phyloP scores from a whole-genome alignment of 1,140 invertebrate species.

The Tachypleus tridentatus region DNA sequence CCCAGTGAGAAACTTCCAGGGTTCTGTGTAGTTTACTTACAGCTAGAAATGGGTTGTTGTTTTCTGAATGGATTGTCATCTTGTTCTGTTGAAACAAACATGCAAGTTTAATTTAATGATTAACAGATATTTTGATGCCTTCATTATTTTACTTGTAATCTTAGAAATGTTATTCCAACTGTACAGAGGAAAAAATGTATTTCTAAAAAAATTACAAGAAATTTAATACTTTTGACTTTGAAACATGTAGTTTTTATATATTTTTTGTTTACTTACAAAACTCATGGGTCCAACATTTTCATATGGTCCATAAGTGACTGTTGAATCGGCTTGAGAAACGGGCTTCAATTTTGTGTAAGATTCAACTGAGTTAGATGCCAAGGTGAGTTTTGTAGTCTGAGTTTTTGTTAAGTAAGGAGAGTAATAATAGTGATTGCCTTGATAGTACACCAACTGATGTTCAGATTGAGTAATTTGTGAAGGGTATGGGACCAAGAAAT shows the following conservation, averaged over 20 bases:
- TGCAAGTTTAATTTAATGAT: constrained; percentile 1
- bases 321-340: constrained; percentile 57
- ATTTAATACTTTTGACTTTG: not conserved
- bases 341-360: constrained; percentile 74
- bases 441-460: constrained; percentile 79
- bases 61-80: constrained; percentile 83
- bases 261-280: constrained; percentile 30
- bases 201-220: not conserved
- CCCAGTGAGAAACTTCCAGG: constrained; percentile 98
- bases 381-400: constrained; percentile 66
- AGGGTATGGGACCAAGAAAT: constrained; percentile 67
- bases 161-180: not conserved
- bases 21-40: constrained; percentile 69
- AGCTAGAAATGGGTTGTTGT: constrained; percentile 78
- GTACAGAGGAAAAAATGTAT: not conserved
- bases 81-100: constrained; percentile 39
- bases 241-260: constrained; percentile 1
- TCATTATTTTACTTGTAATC: not conserved
- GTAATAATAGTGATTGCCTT: constrained; percentile 69
- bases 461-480: constrained; percentile 78
- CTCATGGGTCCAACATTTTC: constrained; percentile 51
- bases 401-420: constrained; percentile 63
- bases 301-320: constrained; percentile 77
- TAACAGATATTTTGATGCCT: not conserved
- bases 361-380: constrained; percentile 60